Conservation (phyloP, 2,113 vertebrate species). For the Nothoprocta pentlandii region DNA sequence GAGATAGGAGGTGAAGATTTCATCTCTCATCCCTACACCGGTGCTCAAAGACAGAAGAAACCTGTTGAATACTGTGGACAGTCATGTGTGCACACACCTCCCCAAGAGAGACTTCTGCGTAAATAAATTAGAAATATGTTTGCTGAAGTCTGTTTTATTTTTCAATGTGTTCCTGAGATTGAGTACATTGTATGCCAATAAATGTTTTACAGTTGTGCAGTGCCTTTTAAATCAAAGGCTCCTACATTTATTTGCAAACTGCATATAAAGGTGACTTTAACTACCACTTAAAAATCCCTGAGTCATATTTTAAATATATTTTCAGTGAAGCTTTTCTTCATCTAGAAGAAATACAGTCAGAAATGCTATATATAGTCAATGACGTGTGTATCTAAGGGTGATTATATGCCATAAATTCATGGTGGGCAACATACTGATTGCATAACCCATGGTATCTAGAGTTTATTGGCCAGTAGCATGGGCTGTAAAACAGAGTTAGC, state of each 20-base stretch:
- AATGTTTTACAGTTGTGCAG: not conserved
- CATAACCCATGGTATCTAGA: not conserved
- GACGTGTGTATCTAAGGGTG: not conserved
- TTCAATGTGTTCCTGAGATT: not conserved
- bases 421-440: not conserved
- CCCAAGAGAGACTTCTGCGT: not conserved
- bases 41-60: not conserved
- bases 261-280: not conserved
- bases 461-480: not conserved
- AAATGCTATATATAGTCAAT: not conserved
- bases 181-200: not conserved
- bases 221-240: not conserved
- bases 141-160: not conserved
- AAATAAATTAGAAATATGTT: not conserved
- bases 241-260: not conserved
- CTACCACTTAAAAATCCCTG: not conserved
- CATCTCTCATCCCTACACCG: not conserved
- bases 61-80: not conserved
- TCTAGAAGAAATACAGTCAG: not conserved
- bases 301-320: not conserved
- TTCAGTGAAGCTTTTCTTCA: not conserved
- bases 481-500: constrained; percentile 4
- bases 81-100: not conserved
- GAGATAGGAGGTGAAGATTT: not conserved
- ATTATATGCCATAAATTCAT: not conserved